Evolutionary conservation across 2,888 invertebrate species (phyloP), one percentile per base, ranked within the genome.

Genomic region (Agriotes lineatus): DNA sequence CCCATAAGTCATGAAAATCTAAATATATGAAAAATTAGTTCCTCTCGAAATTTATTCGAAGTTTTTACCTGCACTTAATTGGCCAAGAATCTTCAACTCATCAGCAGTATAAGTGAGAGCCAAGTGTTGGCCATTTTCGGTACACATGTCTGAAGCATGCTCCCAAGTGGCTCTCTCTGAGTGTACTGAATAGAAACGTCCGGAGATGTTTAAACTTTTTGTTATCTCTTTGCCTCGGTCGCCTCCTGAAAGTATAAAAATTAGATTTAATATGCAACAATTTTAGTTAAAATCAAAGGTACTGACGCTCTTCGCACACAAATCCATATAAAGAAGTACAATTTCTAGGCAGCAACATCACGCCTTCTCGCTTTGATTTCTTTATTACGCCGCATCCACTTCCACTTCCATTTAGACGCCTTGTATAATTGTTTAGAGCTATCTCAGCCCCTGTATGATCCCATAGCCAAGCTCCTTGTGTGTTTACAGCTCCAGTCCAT

Each of bases 251-350:
- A 39, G 3, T 39, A 39, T 39, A n/a, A n/a, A n/a, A n/a, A n/a
- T n/a, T n/a, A n/a, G n/a, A n/a, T n/a, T n/a, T n/a, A n/a, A n/a
- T n/a, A n/a, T n/a, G n/a, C n/a, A n/a, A n/a, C n/a, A n/a, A n/a
- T n/a, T n/a, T n/a, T n/a, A n/a, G n/a, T n/a, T n/a, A n/a, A n/a
- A n/a, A n/a, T n/a, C n/a, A n/a, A n/a, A n/a, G n/a, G n/a, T n/a
- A n/a, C n/a, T n/a, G n/a, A 52, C 52, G 4, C n/a, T 52, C 52
- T 52, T 52, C 52, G 33, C 52, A 52, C 10, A 35, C 52, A 10
- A 52, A 52, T 2, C 16, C 52, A 12, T 52, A 52, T 0, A 10
- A 1, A 3, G 1, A 5, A 12, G 35, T n/a, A 10, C 52, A 52
- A 52, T 35, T 35, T 52, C 33, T 52, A 1, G 52, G 30, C 9